Base-by-base conservation (phyloP, 1,140 invertebrate species). In the Temnothorax longispinosus region DNA sequence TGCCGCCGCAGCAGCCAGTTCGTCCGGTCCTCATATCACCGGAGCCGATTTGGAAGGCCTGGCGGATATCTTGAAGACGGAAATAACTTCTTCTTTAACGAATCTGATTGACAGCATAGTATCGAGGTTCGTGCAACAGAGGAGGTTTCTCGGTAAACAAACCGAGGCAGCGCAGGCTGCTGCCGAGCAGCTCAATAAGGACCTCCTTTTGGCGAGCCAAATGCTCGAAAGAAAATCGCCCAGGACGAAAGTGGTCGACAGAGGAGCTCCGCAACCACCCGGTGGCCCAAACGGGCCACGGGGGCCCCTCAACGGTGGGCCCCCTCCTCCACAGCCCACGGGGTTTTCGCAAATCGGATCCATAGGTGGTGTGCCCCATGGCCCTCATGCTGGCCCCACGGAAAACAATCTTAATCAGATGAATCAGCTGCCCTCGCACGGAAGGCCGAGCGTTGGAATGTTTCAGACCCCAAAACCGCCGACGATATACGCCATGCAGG, bases 21-120 rank as follows among this genome's bases (percentile, higher is more conserved):
- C 96, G 1, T 94, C 96, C 67, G 96, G 96, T 77, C 95, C 97
- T 47, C 94, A 94, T 69, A 96, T 97, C 87, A 97, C 97, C 0
- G 97, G 97, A 38, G 96, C 97, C 18, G 98, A 99, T 93, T 95
- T 99, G 2, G 98, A 99, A 94, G 97, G 97, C 69, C 95, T 99
- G 62, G 98, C 98, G 7, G 98, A 99, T 90, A 97, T 97, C 64
- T 96, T 99, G 1, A 99, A 99, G 95, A 97, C 97, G 54, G 98
- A 99, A 96, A 98, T 99, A 82, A 97, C 97, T 18, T 97, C 98
- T 75, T 98, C 97, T 6, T 94, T 99, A 62, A 97, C 97, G 6
- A 97, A 97, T 84, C 95, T 99, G n/a, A 98, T 99, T 85, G 98
- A 99, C 94, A 98, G 97, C 11, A 98, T 99, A 74, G 96, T 99